A percentile compares a stretch with the other conserved stretches of the same genome.
phyloP scores from a whole-genome alignment of 2,888 invertebrate species.

The Himalopsyche tibetana region DNA sequence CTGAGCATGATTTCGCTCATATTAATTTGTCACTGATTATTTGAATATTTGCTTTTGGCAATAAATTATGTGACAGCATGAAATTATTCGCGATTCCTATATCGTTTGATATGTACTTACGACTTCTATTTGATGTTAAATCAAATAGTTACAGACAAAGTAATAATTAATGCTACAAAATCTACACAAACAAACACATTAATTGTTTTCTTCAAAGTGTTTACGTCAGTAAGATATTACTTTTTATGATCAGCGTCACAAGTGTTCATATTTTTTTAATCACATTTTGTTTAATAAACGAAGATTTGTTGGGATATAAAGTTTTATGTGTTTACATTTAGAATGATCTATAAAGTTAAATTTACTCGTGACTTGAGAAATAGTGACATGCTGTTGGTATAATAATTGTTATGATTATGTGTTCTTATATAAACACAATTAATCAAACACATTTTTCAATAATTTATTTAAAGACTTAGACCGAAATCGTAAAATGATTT shows the following conservation, averaged over 20 bases:
- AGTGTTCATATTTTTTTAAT: not conserved
- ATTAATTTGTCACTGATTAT: conserved; percentile 23
- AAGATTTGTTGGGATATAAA: conserved; percentile 4
- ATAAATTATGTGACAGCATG: not conserved
- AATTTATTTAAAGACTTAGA: no score
- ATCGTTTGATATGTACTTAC: not conserved
- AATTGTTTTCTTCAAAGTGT: not conserved
- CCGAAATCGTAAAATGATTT: no score
- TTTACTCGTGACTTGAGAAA: no score
- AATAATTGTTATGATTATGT: no score
- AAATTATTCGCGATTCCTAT: not conserved
- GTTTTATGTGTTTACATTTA: not conserved
- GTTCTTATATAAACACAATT: no score
- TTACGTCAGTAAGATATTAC: not conserved
- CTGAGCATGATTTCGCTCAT: not conserved
- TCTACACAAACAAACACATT: not conserved
- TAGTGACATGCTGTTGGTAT: no score
- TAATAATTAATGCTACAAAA: not conserved
- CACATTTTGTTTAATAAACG: conserved; percentile 3
- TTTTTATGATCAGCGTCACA: not conserved
- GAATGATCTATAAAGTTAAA: not conserved
- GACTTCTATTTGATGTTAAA: not conserved
- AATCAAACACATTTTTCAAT: no score
- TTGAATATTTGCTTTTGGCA: conserved; percentile 19
- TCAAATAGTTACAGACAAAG: not conserved